Conservation (phyloP, 2,113 vertebrate genomes). For the Eudorcas thomsonii region DNA sequence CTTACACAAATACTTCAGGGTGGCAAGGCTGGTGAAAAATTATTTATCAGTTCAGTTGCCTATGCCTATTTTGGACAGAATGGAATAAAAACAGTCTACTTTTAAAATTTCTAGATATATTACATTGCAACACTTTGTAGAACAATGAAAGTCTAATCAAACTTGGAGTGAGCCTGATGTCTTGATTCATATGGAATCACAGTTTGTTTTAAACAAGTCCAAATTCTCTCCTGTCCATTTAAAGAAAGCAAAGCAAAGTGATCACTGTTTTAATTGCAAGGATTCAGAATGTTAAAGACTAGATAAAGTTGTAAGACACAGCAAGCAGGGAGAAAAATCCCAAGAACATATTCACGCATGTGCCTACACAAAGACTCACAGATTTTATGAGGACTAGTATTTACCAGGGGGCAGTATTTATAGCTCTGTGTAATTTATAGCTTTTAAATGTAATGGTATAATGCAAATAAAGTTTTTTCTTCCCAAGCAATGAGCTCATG, state of each 20-base stretch:
- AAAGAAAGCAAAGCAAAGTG: constrained; percentile 44
- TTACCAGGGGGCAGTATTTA: constrained; percentile 77
- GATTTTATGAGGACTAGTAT: constrained; percentile 77
- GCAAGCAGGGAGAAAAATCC: constrained; percentile 53
- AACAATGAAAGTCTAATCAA: not conserved
- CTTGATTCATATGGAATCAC: not conserved
- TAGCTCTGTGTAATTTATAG: constrained; percentile 79
- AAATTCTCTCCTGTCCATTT: not conserved
- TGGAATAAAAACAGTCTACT: not conserved
- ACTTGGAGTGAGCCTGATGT: not conserved
- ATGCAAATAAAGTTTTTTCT: constrained; percentile 77
- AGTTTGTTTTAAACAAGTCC: not conserved
- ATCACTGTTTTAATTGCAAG: not conserved
- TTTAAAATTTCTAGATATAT: not conserved
- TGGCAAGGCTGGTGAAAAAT: not conserved
- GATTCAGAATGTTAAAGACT: constrained; percentile 51
- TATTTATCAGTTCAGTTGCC: not conserved
- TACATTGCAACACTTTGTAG: not conserved
- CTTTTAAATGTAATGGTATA: constrained; percentile 79
- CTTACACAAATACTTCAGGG: not conserved
- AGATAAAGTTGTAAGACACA: constrained; percentile 34
- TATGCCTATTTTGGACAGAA: not conserved
- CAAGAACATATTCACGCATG: not conserved
- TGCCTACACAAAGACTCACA: not conserved
- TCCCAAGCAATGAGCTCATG: constrained; percentile 75